Percentiles rank a stretch among this genome's conserved stretches.
Evolutionary conservation across 2,797 vertebrate species (phyloP).

Genomic region (Microcaecilia unicolor): DNA sequence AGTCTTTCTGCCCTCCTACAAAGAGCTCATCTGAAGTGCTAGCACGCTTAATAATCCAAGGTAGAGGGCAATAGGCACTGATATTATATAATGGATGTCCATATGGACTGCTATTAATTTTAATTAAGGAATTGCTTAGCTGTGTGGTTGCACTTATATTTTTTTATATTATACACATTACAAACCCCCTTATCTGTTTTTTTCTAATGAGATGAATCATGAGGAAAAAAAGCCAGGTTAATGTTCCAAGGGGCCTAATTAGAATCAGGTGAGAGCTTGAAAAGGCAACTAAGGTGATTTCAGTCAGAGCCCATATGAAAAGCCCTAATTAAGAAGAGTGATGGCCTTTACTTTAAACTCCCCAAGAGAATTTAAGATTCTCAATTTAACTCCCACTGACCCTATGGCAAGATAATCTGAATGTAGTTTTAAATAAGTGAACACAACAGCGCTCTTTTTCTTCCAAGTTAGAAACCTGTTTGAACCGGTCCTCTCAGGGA

Average conservation of each 20-base stretch:
- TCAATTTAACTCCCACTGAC: constrained; percentile 57
- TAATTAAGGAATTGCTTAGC: constrained; percentile 38
- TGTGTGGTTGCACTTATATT: constrained; percentile 19
- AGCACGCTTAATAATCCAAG: constrained; percentile 42
- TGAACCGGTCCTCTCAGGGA: background rate
- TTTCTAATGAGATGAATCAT: constrained; percentile 83
- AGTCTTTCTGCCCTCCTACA: constrained; percentile 17
- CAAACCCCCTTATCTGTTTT: constrained; percentile 69
- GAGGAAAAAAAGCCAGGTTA: constrained; percentile 66
- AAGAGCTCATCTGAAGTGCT: constrained; percentile 37
- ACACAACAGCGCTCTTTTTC: background rate
- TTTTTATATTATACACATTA: constrained; percentile 57
- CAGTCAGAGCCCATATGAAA: constrained; percentile 72
- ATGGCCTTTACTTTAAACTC: constrained; percentile 80
- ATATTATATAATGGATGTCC: constrained; percentile 36
- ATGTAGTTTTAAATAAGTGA: background rate
- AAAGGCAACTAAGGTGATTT: constrained; percentile 79
- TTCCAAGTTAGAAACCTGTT: background rate
- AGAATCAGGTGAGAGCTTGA: constrained; percentile 79
- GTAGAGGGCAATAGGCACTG: constrained; percentile 35
- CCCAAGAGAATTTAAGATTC: constrained; percentile 51
- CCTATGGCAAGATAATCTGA: constrained; percentile 26
- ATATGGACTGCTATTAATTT: constrained; percentile 27
- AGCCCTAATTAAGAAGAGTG: constrained; percentile 88
- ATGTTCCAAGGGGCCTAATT: constrained; percentile 92